Evolutionary conservation across 2,113 vertebrate genomes (phyloP), one percentile per base, ranked within the genome.

Genomic region (Fulica atra): DNA sequence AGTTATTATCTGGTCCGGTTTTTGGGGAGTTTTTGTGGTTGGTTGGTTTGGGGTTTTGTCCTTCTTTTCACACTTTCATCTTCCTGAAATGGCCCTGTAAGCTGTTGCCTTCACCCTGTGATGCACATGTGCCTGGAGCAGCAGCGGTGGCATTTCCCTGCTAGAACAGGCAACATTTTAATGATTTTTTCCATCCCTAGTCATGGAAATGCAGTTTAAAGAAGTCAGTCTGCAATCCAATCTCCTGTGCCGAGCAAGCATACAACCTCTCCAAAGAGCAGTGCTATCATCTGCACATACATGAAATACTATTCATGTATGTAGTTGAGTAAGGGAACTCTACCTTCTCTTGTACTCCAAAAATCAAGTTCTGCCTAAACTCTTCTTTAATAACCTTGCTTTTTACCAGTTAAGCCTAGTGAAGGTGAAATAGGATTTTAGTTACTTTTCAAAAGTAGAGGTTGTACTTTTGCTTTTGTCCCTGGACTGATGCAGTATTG

Each of bases 91-190:
- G 12, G 54, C 20, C 26, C 20, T 35, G 13, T 24, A 42, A n/a
- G 31, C 6, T 1, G 2, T 21, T 61, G 23, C 10, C 10, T 33
- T 84, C 10, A 19, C 16, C 6, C 26, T 13, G 0, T 6, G 16
- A 21, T 9, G 29, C 26, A 19, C 13, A 14, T 3, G 4, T 10
- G 19, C 3, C 53, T 33, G 46, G 1, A 59, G 3, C 2, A 2
- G 2, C 46, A 29, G 4, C 36, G 13, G 12, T 20, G 13, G 4
- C 68, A 24, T 50, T 86, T 18, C 28, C n/a, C 11, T 29, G 5
- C 3, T 20, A 16, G 31, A 3, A 16, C 5, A 72, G 42, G 10
- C 10, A 80, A 54, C 2, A 18, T 76, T 79, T 81, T 44, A 35
- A 71, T 44, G 29, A 46, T 3, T 2, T n/a, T 48, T 82, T 35